These are phyloP conservation scores for Anastrepha obliqua DNA, from an alignment of 1,140 invertebrate genomes.

Conservation along the genomic window DNA sequence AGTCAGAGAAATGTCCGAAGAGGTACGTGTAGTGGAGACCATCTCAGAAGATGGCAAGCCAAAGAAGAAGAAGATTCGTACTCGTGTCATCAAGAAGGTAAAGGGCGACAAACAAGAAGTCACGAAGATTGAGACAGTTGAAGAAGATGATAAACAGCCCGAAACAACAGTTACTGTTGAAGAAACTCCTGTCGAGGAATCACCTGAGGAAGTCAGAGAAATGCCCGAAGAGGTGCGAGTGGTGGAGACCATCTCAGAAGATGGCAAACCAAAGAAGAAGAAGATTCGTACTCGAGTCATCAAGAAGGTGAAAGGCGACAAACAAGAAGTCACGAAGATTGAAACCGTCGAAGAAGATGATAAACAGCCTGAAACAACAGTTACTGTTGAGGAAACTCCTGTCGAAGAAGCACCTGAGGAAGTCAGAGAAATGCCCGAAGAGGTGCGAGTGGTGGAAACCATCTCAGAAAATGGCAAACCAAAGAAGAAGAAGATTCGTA, in stretches of 20 bases:
- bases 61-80: slow-evolving; percentile 65
- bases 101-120: slow-evolving; percentile 58
- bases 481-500: slow-evolving; percentile 65
- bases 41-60: slow-evolving; percentile 60
- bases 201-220: slow-evolving; percentile 60
- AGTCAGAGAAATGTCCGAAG: slow-evolving; percentile 25
- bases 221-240: slow-evolving; percentile 53
- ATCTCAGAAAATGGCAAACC: slow-evolving; percentile 60
- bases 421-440: slow-evolving; percentile 45
- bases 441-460: slow-evolving; percentile 45
- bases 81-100: slow-evolving; percentile 55
- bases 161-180: slow-evolving; percentile 63
- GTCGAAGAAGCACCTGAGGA: slow-evolving; percentile 15
- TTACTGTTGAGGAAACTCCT: slow-evolving; percentile 59
- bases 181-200: slow-evolving; percentile 55
- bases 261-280: slow-evolving; percentile 47
- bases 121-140: slow-evolving; percentile 62
- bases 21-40: slow-evolving; percentile 33
- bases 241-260: slow-evolving; percentile 57
- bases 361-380: slow-evolving; percentile 66
- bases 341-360: slow-evolving; percentile 72
- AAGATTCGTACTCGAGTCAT: slow-evolving; percentile 62
- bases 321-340: slow-evolving; percentile 69
- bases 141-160: slow-evolving; percentile 65
- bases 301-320: slow-evolving; percentile 64